These are phyloP conservation scores for Melanerpes formicivorus DNA, from an alignment of 2,113 vertebrate genomes.

Conservation along the genomic window DNA sequence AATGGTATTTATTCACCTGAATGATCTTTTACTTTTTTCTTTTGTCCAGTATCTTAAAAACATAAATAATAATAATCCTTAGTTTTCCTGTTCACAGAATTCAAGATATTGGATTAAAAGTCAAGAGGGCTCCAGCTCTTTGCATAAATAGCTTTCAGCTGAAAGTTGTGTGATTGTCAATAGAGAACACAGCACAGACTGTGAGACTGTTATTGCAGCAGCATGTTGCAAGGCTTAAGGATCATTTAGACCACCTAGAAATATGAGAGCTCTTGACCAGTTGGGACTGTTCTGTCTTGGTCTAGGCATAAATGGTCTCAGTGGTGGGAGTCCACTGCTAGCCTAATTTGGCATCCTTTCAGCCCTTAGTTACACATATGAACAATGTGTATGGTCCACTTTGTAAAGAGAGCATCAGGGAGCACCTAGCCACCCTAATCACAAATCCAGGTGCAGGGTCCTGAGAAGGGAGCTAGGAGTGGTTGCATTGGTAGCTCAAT, in stretches of 20 bases:
- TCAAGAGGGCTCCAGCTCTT: not conserved
- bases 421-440: not conserved
- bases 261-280: not conserved
- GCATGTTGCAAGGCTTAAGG: not conserved
- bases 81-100: not conserved
- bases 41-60: not conserved
- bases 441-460: not conserved
- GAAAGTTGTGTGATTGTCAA: not conserved
- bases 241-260: not conserved
- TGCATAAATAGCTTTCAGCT: not conserved
- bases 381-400: not conserved
- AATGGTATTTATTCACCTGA: not conserved
- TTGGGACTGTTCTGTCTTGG: not conserved
- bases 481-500: accelerated
- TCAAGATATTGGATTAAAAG: not conserved
- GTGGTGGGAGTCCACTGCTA: not conserved
- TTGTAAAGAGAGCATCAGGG: no score
- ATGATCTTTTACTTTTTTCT: not conserved
- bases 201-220: not conserved
- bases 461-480: accelerated
- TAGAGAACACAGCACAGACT: not conserved
- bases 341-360: not conserved
- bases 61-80: not conserved
- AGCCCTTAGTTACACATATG: accelerated
- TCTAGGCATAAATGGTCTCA: not conserved